A percentile compares a stretch with the other conserved stretches of the same genome.
phyloP scores from a whole-genome alignment of 2,113 vertebrate species.

The Microcebus murinus region DNA sequence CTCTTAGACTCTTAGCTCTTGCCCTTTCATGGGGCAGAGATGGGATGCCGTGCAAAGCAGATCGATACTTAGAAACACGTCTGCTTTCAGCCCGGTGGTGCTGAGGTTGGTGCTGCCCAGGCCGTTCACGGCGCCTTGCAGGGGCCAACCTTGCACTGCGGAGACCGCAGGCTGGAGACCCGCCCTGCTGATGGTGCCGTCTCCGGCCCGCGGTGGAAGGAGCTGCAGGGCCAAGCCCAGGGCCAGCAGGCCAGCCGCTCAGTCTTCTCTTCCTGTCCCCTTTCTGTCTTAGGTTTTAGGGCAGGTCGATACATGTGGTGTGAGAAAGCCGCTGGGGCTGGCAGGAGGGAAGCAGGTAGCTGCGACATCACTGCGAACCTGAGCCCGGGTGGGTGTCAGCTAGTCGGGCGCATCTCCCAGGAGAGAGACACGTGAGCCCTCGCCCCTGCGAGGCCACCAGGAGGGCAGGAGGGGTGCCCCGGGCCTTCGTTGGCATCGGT shows the following conservation, averaged over 20 bases:
- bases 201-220: background rate
- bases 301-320: rapidly evolving
- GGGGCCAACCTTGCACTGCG: background rate
- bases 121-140: rapidly evolving
- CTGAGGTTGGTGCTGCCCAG: background rate
- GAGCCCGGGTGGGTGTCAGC: background rate
- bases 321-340: background rate
- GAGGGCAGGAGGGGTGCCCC: rapidly evolving
- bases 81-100: background rate
- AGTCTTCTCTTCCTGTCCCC: background rate
- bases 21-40: background rate
- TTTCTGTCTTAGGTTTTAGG: background rate
- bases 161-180: background rate
- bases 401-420: background rate
- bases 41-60: background rate
- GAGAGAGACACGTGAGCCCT: background rate
- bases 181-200: background rate
- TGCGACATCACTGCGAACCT: rapidly evolving
- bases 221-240: rapidly evolving
- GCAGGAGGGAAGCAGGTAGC: background rate
- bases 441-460: background rate
- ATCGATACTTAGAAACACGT: background rate
- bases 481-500: background rate
- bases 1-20: background rate
- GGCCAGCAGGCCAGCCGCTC: rapidly evolving